Conservation (phyloP, 2,113 vertebrate species). For the Cromileptes altivelis region DNA sequence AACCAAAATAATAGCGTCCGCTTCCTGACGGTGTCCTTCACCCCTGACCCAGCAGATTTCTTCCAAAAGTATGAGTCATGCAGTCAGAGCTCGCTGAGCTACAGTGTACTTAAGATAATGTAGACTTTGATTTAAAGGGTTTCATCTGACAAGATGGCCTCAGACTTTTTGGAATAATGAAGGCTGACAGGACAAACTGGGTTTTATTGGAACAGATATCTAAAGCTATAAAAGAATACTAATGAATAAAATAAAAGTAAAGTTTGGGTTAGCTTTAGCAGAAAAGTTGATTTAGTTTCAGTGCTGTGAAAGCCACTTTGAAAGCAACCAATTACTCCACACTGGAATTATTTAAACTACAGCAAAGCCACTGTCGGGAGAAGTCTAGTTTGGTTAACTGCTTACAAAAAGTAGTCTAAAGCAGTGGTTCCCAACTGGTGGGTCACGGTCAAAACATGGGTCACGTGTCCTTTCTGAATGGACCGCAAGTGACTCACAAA, state of each 20-base stretch:
- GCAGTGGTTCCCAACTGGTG: too few relatives aligned
- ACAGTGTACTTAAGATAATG: constrained; percentile 9
- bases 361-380: too few relatives aligned
- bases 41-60: constrained; percentile 46
- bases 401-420: too few relatives aligned
- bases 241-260: background rate
- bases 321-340: too few relatives aligned
- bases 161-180: constrained; percentile 7
- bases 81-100: constrained; percentile 24
- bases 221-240: background rate
- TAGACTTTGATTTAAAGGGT: constrained; percentile 30
- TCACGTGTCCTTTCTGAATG: too few relatives aligned
- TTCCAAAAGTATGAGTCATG: constrained; percentile 34
- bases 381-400: too few relatives aligned
- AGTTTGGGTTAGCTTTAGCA: background rate
- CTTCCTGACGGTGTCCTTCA: constrained; percentile 56
- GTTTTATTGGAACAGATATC: background rate
- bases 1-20: constrained; percentile 50
- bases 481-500: too few relatives aligned
- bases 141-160: constrained; percentile 6
- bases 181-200: background rate
- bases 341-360: too few relatives aligned
- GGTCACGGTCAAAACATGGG: too few relatives aligned
- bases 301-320: too few relatives aligned
- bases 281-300: too few relatives aligned